Conservation (phyloP, 1,140 invertebrate species). For the Grapholita molesta region DNA sequence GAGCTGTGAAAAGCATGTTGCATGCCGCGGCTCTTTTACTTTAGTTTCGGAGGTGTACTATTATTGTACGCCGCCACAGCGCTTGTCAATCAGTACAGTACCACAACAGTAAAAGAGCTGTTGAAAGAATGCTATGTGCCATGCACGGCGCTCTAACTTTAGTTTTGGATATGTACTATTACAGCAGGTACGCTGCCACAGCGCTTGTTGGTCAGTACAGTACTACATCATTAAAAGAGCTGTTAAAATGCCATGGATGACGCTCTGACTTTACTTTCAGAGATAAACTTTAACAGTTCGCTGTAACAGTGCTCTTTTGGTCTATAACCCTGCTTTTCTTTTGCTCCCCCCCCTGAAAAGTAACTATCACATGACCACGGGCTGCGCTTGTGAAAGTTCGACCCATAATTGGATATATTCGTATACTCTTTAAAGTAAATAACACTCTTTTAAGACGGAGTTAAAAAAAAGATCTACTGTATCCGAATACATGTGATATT, state of each 20-base stretch:
- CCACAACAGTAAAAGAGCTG: no score
- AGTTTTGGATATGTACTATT: neutral
- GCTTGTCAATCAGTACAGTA: no score
- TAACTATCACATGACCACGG: no score
- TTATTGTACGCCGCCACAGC: neutral
- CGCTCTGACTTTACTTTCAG: neutral
- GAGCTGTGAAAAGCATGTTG: neutral
- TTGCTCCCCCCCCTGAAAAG: no score
- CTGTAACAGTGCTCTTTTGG: neutral
- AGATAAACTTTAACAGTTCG: neutral
- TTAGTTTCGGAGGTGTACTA: neutral
- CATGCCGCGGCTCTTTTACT: neutral
- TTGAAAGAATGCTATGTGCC: slow-evolving; percentile 5
- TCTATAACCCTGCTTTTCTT: no score
- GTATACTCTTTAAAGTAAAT: no score
- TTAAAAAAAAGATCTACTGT: no score
- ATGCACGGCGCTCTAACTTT: neutral
- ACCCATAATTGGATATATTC: no score
- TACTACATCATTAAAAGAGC: neutral
- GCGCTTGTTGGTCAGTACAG: neutral
- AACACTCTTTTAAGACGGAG: no score
- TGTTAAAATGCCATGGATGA: neutral
- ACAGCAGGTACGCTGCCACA: neutral
- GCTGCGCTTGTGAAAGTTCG: no score
- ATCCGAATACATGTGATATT: no score